Conservation (phyloP, 2,888 invertebrate genomes). For the Noctua comes region DNA sequence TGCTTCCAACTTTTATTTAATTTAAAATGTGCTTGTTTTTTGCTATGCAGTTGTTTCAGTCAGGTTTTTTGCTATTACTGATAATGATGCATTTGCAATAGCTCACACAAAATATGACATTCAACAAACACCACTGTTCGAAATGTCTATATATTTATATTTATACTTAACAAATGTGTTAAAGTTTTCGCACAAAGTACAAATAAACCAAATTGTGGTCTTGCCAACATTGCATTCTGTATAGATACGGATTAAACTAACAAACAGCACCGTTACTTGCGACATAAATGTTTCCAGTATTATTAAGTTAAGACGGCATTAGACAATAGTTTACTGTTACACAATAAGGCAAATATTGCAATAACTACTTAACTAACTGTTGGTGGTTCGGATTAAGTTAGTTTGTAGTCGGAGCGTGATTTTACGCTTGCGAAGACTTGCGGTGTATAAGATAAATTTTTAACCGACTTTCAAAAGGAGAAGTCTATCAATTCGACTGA, state of each 20-base stretch:
- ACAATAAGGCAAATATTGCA: conserved; percentile 43
- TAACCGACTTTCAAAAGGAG: no score
- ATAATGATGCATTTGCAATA: no score
- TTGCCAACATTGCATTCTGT: neutral
- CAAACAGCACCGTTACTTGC: conserved; percentile 15
- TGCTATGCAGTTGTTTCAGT: no score
- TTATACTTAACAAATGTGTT: neutral
- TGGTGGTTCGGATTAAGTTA: conserved; percentile 26
- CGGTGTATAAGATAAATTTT: no score
- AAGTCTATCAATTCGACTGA: no score
- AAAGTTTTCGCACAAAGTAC: neutral
- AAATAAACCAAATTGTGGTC: conserved; percentile 7
- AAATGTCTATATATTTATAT: no score
- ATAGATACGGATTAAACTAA: conserved; percentile 17
- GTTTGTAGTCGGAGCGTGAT: neutral
- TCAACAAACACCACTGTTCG: neutral
- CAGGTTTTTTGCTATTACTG: no score
- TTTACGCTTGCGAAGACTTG: neutral
- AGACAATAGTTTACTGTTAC: conserved; percentile 22
- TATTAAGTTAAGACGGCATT: conserved; percentile 18
- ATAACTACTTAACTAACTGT: conserved; percentile 27
- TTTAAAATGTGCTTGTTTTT: no score
- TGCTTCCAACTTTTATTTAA: no score
- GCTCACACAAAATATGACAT: no score
- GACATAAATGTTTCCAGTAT: conserved; percentile 5